phyloP scores from a whole-genome alignment of 2,888 invertebrate species.

The Plutella xylostella region DNA sequence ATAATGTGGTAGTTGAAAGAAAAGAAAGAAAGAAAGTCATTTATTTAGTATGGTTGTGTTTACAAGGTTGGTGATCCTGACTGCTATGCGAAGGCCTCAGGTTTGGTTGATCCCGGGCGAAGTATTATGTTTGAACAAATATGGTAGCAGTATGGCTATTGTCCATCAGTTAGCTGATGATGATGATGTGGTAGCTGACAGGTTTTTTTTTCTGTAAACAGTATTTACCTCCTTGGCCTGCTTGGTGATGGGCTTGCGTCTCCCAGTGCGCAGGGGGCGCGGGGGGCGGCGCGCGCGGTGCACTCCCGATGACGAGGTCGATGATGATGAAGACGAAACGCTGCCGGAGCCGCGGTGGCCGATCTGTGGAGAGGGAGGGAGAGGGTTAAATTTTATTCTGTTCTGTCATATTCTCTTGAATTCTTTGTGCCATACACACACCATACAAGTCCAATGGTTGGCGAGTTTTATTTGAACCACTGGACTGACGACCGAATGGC shows the following conservation, averaged over 20 bases:
- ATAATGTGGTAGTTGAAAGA: too few relatives aligned
- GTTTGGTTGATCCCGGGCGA: too few relatives aligned
- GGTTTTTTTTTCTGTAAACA: neutral
- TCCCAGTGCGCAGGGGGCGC: constrained; percentile 35
- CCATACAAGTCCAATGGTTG: too few relatives aligned
- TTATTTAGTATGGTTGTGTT: too few relatives aligned
- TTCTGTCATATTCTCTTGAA: too few relatives aligned
- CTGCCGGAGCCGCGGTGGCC: constrained; percentile 46
- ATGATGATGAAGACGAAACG: constrained; percentile 46
- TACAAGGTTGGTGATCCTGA: neutral
- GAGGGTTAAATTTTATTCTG: neutral
- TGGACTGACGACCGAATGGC: too few relatives aligned
- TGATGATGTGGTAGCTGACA: too few relatives aligned
- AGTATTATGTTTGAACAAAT: neutral
- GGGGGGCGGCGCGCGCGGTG: constrained; percentile 31
- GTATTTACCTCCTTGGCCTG: constrained; percentile 44
- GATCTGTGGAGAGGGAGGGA: constrained; percentile 33
- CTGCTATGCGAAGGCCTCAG: too few relatives aligned
- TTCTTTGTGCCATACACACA: too few relatives aligned
- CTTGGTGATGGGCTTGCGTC: constrained; percentile 49
- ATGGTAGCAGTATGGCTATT: neutral
- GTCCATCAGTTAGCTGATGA: too few relatives aligned
- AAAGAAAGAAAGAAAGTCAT: too few relatives aligned
- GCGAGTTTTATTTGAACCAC: too few relatives aligned
- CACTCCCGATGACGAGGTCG: constrained; percentile 44